Percentiles rank a stretch among this genome's conserved stretches.
phyloP scores from a whole-genome alignment of 2,797 vertebrate species.

The Poecilia picta region DNA sequence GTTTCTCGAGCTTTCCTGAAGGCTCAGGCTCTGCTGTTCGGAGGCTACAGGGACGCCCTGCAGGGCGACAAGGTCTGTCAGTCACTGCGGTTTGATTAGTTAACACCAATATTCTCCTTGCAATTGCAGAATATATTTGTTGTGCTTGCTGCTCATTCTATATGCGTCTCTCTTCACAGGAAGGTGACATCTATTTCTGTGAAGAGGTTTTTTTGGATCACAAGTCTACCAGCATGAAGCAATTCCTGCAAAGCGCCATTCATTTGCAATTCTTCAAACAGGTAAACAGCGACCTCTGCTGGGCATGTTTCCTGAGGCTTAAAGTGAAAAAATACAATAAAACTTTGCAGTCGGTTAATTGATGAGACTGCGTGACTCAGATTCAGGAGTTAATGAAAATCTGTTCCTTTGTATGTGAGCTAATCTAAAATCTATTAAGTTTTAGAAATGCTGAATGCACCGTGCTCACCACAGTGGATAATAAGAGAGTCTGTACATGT shows the following conservation, averaged over 20 bases:
- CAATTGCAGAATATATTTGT: neutral
- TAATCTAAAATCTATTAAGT: neutral
- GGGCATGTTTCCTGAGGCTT: slow-evolving; percentile 9
- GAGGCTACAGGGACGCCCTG: slow-evolving; percentile 87
- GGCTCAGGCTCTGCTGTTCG: slow-evolving; percentile 90
- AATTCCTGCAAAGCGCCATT: slow-evolving; percentile 85
- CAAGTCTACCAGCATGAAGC: slow-evolving; percentile 82
- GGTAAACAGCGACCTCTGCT: slow-evolving; percentile 73
- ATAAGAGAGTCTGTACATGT: neutral
- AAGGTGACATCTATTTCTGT: slow-evolving; percentile 80
- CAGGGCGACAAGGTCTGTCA: slow-evolving; percentile 71
- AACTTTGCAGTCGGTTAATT: neutral
- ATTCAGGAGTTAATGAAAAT: neutral
- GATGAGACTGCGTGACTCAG: neutral
- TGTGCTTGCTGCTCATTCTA: neutral
- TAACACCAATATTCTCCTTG: neutral
- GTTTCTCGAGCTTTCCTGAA: slow-evolving; percentile 88
- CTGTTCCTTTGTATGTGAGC: neutral
- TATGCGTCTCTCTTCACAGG: slow-evolving; percentile 67
- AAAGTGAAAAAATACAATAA: neutral
- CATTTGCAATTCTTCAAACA: slow-evolving; percentile 93
- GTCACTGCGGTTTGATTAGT: neutral
- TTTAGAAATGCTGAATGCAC: neutral
- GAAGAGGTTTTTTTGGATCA: slow-evolving; percentile 86
- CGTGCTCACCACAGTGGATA: neutral